Evolutionary conservation across 2,113 vertebrate genomes (phyloP), one percentile per base, ranked within the genome.

Genomic region (Gila orcuttii): DNA sequence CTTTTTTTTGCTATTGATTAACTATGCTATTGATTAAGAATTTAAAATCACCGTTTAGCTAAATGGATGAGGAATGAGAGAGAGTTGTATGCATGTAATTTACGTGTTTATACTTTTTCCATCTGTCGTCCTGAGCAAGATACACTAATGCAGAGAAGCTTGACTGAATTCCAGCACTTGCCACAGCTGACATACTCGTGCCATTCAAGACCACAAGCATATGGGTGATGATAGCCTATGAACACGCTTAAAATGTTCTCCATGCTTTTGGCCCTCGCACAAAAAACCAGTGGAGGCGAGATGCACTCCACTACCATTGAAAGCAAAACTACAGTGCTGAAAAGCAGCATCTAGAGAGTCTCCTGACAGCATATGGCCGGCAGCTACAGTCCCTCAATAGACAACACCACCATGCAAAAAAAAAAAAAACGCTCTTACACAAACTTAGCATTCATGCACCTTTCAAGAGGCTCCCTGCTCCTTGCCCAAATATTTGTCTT

Each of bases 181-280:
- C 71, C 55, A 39, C 69, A 74, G 42, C 74, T 82, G 80, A 83
- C 79, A 68, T n/a, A 21, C 28, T 69, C 23, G 25, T 81, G 50
- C 78, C 77, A 81, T 73, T 81, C 71, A 86, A 79, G 76, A 80
- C 84, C 77, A 57, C 64, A 55, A 59, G 78, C 62, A 42, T 79
- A 86, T 69, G 77, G 66, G 66, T 73, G 84, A 73, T 80, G 84
- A 79, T 42, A 86, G 76, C 50, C 84, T 60, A 79, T 28, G 78
- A 86, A 86, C 79, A 86, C 15, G 57, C 66, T 82, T 50, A 82
- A 75, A 79, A 79, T 75, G 78, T 82, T 86, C 57, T 87, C 47
- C 50, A 55, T 77, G 79, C 33, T 36, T 76, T 86, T 86, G 79
- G 79, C 59, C 71, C 39, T 64, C 9, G 31, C 47, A 59, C 62